These are phyloP conservation scores for Dorcus parallelipipedus DNA, from an alignment of 2,888 invertebrate genomes.

Conservation along the genomic window DNA sequence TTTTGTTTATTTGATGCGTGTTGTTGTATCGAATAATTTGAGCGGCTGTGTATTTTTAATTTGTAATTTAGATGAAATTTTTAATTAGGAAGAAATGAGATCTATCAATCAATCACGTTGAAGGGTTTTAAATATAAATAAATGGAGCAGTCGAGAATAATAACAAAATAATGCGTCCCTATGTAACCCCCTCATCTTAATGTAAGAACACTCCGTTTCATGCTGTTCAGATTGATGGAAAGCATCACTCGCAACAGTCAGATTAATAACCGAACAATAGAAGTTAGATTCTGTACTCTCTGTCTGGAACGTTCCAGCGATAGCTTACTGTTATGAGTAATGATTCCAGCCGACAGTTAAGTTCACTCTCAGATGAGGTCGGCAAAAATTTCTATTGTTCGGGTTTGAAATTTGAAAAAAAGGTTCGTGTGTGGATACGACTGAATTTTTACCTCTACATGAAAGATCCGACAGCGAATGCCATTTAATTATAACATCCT, in stretches of 20 bases:
- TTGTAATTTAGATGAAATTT: not conserved
- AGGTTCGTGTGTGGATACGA: not conserved
- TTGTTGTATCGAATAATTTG: too few species aligned
- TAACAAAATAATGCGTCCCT: conserved; percentile 23
- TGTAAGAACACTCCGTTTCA: conserved; percentile 38
- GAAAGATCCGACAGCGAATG: too few species aligned
- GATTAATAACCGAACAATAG: conserved; percentile 48
- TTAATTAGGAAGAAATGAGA: not conserved
- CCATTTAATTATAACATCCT: too few species aligned
- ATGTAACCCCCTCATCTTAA: conserved; percentile 15
- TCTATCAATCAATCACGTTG: conserved; percentile 22
- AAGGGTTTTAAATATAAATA: conserved; percentile 27
- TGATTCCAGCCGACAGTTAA: conserved; percentile 45
- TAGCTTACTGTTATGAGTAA: conserved; percentile 48
- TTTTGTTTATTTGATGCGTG: too few species aligned
- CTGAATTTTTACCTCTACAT: not conserved
- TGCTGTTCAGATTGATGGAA: conserved; percentile 41
- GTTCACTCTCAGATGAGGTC: conserved; percentile 43
- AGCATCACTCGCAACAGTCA: conserved; percentile 35
- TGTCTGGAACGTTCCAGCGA: conserved; percentile 41
- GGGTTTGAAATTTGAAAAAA: not conserved
- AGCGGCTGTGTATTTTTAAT: too few species aligned
- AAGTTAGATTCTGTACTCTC: conserved; percentile 40
- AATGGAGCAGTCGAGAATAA: conserved; percentile 25
- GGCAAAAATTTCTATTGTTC: conserved; percentile 39